These are phyloP conservation scores for Adelognathus sp. DNA, from an alignment of 2,888 invertebrate species.

Conservation along the genomic window DNA sequence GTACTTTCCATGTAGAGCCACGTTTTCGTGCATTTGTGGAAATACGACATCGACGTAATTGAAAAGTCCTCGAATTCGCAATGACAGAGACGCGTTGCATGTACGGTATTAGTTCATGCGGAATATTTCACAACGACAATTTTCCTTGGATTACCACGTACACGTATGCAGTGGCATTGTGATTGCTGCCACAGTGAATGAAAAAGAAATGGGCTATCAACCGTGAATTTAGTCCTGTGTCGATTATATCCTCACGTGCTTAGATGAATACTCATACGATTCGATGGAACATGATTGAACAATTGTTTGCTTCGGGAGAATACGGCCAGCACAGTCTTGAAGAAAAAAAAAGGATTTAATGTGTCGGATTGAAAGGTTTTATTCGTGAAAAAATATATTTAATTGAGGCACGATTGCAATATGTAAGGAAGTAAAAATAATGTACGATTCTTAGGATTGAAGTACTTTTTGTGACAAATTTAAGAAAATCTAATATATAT, in stretches of 20 bases:
- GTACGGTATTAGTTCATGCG: background rate
- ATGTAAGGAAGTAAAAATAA: too few relatives aligned
- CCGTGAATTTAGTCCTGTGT: background rate
- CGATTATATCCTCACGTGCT: background rate
- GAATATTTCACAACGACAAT: background rate
- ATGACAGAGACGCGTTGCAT: background rate
- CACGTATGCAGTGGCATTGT: background rate
- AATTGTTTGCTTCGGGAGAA: background rate
- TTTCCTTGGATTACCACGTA: background rate
- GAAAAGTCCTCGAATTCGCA: slow-evolving; percentile 7
- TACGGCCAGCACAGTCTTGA: too few relatives aligned
- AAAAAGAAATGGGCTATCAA: background rate
- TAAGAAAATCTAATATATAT: too few relatives aligned
- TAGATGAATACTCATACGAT: background rate
- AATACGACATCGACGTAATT: slow-evolving; percentile 29
- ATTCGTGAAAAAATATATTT: too few relatives aligned
- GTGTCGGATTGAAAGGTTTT: too few relatives aligned
- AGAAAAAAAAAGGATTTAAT: too few relatives aligned
- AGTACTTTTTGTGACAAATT: too few relatives aligned
- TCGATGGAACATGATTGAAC: background rate
- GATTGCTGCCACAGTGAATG: background rate
- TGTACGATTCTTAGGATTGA: too few relatives aligned
- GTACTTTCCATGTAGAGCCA: slow-evolving; percentile 1
- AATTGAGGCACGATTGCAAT: too few relatives aligned
- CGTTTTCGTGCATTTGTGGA: slow-evolving; percentile 2